These are phyloP conservation scores for Numida meleagris DNA, from an alignment of 2,113 vertebrate species.

Conservation along the genomic window DNA sequence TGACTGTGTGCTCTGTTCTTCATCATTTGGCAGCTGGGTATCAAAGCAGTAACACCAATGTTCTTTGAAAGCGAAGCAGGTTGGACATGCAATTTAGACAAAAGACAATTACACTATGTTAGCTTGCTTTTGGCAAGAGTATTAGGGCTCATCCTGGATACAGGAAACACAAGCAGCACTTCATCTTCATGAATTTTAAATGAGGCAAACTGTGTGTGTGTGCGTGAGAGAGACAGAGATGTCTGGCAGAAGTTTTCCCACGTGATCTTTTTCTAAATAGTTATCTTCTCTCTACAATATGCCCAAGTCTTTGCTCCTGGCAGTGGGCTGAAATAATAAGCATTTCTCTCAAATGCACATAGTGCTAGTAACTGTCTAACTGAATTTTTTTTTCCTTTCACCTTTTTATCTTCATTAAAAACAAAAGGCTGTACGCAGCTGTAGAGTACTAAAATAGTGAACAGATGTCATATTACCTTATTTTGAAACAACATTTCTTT, in stretches of 20 bases:
- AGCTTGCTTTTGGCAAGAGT: slow-evolving; percentile 77
- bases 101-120: slow-evolving; percentile 79
- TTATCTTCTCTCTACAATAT: slow-evolving; percentile 25
- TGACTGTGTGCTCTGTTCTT: slow-evolving; percentile 50
- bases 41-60: slow-evolving; percentile 70
- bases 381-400: not conserved
- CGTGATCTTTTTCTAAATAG: slow-evolving; percentile 38
- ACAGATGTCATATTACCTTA: not conserved
- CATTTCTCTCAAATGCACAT: not conserved
- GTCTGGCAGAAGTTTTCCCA: slow-evolving; percentile 58
- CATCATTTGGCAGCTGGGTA: slow-evolving; percentile 64
- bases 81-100: slow-evolving; percentile 74
- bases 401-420: slow-evolving; percentile 1
- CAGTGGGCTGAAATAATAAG: not conserved
- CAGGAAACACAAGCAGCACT: slow-evolving; percentile 75
- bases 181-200: slow-evolving; percentile 81
- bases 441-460: not conserved
- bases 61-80: slow-evolving; percentile 77
- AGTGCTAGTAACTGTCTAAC: not conserved
- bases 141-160: slow-evolving; percentile 71
- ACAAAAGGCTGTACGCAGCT: not conserved
- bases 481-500: not conserved
- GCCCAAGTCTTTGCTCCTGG: not conserved
- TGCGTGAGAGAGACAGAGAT: not conserved
- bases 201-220: slow-evolving; percentile 18